These are phyloP conservation scores for Platygyra sinensis DNA, from an alignment of 64 coral and sea anemone species.

Conservation along the genomic window DNA sequence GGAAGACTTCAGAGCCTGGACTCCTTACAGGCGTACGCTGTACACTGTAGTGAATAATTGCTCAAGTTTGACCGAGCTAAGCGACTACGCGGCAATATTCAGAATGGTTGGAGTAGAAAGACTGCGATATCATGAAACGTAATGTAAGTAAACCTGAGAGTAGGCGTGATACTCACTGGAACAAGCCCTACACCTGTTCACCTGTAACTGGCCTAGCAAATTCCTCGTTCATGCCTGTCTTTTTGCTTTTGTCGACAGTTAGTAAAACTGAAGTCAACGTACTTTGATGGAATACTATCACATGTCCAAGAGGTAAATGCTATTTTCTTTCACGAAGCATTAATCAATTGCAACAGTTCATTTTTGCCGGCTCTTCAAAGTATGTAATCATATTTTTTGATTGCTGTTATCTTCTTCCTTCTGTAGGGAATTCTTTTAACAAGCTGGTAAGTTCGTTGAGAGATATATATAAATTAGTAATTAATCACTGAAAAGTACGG, in stretches of 20 bases:
- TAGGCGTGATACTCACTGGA: no score
- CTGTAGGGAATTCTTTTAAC: constrained; percentile 60
- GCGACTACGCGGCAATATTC: no score
- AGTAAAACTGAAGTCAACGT: constrained; percentile 85
- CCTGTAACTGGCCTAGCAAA: background rate
- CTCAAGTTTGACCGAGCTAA: no score
- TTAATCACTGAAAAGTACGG: no score
- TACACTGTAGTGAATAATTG: background rate
- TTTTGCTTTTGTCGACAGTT: constrained; percentile 53
- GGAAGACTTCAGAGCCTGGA: no score
- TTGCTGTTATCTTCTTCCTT: background rate
- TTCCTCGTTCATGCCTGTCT: background rate
- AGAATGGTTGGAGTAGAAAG: no score
- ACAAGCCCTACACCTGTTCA: no score
- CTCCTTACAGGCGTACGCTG: background rate
- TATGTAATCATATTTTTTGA: background rate
- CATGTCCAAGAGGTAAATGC: constrained; percentile 64
- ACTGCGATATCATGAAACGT: no score
- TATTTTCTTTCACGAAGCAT: no score
- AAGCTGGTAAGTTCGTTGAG: constrained; percentile 70
- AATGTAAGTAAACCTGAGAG: no score
- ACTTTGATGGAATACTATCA: constrained; percentile 89
- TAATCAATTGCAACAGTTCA: no score
- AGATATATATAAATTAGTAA: background rate
- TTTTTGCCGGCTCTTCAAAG: background rate